Base-by-base conservation (phyloP, 2,113 vertebrate genomes). In the Protomyctophum bolini region DNA sequence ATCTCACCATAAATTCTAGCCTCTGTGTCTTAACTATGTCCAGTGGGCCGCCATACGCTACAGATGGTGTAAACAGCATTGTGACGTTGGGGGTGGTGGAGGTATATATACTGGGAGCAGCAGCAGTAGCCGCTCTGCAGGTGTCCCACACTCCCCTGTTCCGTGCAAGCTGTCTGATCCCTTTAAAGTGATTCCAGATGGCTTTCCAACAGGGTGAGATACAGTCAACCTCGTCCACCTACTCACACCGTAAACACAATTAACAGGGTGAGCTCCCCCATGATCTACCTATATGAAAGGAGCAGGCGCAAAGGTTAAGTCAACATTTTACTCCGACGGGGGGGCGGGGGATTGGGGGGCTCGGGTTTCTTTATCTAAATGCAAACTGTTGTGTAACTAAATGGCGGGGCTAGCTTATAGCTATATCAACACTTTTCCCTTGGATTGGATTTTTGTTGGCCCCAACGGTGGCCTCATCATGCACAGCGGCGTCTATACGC, bases 111-210 rank as follows among this genome's bases (percentile, higher is more conserved):
- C 66, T 8, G 74, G 10, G 33, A 41, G 76, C 80, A 74, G 86
- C 3, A 41, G 76, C 80, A 73, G 86, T 76, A 86, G 88, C 72
- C 63, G 79, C 87, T 81, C 68, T 57, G 69, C 87, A 91, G 89
- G 89, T 90, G 90, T 89, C 88, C 77, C 75, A 70, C 75, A 70
- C 85, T 90, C 82, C 89, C 79, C 8, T 45, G 60, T 87, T 91
- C 70, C 70, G 75, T 91, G 83, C 83, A 89, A 90, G 73, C 83
- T 63, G 73, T 81, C 84, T 90, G 85, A 93, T 88, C 84, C 90
- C 82, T 65, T 70, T 72, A 82, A 89, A 93, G 88, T 88, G 85
- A 81, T 90, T 89, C 91, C 92, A 93, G 89, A 93, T 93, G 92
- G 79, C 21, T 68, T 63, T 75, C 56, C 52, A 63, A 75, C 70